These are phyloP conservation scores for Eleginops maclovinus DNA, from an alignment of 2,113 vertebrate species.

Conservation along the genomic window DNA sequence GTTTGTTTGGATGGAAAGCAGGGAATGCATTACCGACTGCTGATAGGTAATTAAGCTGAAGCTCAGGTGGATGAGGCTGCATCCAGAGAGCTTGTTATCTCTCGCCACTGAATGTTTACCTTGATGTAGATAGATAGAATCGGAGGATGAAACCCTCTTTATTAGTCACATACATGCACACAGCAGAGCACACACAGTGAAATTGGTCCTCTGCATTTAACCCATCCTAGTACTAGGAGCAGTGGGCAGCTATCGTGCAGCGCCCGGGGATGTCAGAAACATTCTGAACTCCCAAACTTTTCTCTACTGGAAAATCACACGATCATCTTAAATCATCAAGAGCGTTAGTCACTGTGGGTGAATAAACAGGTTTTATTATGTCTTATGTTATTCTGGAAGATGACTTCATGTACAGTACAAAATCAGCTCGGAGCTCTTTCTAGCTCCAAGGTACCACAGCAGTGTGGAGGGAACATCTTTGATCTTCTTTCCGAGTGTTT, in stretches of 20 bases:
- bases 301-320: slow-evolving; percentile 13
- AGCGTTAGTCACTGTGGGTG: slow-evolving; percentile 18
- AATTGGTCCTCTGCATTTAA: too few relatives aligned
- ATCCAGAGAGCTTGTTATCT: slow-evolving; percentile 34
- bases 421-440: slow-evolving; percentile 6
- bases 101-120: slow-evolving; percentile 13
- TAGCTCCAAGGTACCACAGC: background rate
- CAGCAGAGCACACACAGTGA: too few relatives aligned
- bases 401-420: background rate
- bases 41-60: slow-evolving; percentile 38
- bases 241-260: too few relatives aligned
- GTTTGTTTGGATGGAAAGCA: slow-evolving; percentile 22
- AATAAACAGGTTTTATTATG: slow-evolving; percentile 29
- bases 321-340: slow-evolving; percentile 32
- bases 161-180: too few relatives aligned
- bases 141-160: too few relatives aligned
- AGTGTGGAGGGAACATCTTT: slow-evolving; percentile 9
- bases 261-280: too few relatives aligned
- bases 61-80: slow-evolving; percentile 10
- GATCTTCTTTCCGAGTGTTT: background rate
- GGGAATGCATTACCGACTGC: slow-evolving; percentile 14
- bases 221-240: too few relatives aligned
- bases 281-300: slow-evolving; percentile 17
- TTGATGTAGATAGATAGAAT: too few relatives aligned
- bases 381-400: slow-evolving; percentile 13